These are phyloP conservation scores for Camelus bactrianus DNA, from an alignment of 2,113 vertebrate genomes.

Conservation along the genomic window DNA sequence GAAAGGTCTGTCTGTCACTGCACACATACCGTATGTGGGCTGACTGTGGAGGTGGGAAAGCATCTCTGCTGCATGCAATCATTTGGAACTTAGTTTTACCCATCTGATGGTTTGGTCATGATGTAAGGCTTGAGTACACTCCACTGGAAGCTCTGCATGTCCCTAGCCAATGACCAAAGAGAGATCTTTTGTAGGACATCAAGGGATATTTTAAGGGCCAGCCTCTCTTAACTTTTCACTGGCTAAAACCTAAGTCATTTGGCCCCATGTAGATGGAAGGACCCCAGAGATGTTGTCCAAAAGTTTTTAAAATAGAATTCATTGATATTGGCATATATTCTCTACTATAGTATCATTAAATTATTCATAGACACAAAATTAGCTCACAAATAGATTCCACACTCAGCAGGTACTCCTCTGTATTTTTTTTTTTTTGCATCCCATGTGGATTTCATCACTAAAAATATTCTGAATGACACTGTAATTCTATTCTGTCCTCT, in stretches of 20 bases:
- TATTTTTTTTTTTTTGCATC: background rate
- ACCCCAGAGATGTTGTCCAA: background rate
- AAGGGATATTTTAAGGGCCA: background rate
- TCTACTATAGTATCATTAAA: no score
- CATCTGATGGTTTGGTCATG: background rate
- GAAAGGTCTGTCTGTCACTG: background rate
- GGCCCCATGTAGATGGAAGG: background rate
- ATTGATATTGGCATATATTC: no score
- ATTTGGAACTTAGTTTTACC: background rate
- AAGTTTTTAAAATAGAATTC: background rate
- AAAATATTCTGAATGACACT: background rate
- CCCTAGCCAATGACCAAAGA: background rate
- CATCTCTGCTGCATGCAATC: background rate
- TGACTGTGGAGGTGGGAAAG: no score
- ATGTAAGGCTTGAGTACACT: background rate
- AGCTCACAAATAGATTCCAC: background rate
- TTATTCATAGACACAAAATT: background rate
- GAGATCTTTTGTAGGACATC: background rate
- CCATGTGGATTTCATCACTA: background rate
- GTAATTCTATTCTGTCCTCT: background rate
- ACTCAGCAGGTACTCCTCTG: background rate
- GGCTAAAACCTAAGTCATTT: background rate
- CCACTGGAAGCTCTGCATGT: background rate
- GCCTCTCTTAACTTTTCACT: background rate
- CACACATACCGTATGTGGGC: background rate